Evolutionary conservation across 2,888 invertebrate genomes (phyloP).

Genomic region (Antheraea yamamai): DNA sequence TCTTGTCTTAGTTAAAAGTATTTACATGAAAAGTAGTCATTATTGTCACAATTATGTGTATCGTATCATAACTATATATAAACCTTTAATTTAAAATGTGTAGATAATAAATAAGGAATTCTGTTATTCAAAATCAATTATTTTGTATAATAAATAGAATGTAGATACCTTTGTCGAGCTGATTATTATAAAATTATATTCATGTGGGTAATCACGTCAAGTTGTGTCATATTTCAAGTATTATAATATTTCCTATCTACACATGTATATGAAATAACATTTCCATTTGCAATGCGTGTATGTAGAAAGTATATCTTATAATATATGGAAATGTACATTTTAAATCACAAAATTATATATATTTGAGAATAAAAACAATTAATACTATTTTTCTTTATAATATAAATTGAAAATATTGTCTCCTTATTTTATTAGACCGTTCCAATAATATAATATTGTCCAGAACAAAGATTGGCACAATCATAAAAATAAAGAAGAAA

Average conservation of each 20-base stretch:
- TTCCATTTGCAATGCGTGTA: not conserved
- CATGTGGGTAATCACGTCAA: constrained; percentile 7
- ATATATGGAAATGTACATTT: not conserved
- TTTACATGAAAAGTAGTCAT: constrained; percentile 39
- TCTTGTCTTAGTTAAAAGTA: constrained; percentile 65
- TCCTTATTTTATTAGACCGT: not conserved
- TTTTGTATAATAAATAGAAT: constrained; percentile 45
- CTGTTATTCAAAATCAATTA: constrained; percentile 32
- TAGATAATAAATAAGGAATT: not conserved
- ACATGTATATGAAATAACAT: not conserved
- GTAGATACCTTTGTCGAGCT: constrained; percentile 24
- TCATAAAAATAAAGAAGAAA: not conserved
- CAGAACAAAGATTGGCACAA: not conserved
- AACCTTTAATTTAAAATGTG: not conserved
- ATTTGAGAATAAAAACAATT: not conserved
- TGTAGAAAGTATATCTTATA: not conserved
- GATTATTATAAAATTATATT: constrained; percentile 17
- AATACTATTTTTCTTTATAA: not conserved
- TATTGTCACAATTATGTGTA: constrained; percentile 16
- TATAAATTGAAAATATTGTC: not conserved
- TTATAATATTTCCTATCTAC: constrained; percentile 5
- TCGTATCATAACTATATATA: too few species aligned
- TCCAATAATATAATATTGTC: not conserved
- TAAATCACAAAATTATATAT: not conserved
- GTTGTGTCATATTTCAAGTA: constrained; percentile 6